These are phyloP conservation scores for Rafetus swinhoei DNA, from an alignment of 2,113 vertebrate species.

Conservation along the genomic window DNA sequence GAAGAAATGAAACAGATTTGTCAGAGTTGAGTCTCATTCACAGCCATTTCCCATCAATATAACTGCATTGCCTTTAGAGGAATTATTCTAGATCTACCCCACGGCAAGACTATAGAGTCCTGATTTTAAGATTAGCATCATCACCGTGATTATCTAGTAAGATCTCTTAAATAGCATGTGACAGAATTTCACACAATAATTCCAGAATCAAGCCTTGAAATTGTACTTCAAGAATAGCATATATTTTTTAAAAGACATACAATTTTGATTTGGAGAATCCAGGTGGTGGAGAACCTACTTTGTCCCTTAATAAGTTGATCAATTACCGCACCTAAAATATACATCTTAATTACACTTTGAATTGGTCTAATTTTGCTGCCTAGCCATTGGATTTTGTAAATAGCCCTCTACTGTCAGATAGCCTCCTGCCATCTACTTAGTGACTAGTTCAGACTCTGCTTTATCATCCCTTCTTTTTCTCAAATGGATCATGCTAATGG, in stretches of 20 bases:
- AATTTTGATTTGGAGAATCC: background rate
- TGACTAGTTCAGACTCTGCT: background rate
- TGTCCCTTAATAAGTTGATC: background rate
- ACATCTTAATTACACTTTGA: background rate
- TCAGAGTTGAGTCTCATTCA: constrained; percentile 57
- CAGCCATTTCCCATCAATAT: constrained; percentile 34
- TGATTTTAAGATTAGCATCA: constrained; percentile 46
- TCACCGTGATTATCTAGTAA: constrained; percentile 55
- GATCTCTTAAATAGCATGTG: constrained; percentile 51
- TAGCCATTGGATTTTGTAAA: background rate
- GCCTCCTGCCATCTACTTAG: background rate
- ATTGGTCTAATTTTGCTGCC: background rate
- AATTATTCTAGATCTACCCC: constrained; percentile 55
- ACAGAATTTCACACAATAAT: constrained; percentile 42
- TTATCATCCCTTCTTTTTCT: background rate
- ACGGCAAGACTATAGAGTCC: background rate
- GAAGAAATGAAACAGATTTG: constrained; percentile 50
- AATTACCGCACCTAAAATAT: background rate
- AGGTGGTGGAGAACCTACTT: background rate
- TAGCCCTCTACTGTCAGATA: background rate
- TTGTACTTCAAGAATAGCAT: constrained; percentile 8
- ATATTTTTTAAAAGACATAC: background rate
- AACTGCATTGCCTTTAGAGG: constrained; percentile 24
- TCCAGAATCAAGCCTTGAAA: constrained; percentile 4
- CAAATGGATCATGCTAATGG: background rate